phyloP scores from a whole-genome alignment of 2,797 vertebrate species.

The Sorex maritimensis region DNA sequence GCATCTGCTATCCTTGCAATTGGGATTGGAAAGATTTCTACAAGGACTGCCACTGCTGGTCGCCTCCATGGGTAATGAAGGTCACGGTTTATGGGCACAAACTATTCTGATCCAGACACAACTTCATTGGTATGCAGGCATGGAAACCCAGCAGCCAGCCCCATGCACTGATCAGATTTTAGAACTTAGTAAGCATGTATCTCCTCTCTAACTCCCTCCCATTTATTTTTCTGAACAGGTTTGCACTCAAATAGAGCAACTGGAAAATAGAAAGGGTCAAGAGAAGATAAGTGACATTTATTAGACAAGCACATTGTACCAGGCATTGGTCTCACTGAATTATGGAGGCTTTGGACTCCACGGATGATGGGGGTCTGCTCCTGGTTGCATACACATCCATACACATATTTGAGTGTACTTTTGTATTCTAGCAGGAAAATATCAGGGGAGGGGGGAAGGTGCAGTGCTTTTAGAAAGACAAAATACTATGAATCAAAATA shows the following conservation, averaged over 20 bases:
- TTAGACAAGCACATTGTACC: constrained; percentile 28
- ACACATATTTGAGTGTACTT: not conserved
- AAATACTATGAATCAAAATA: not conserved
- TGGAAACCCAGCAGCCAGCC: constrained; percentile 59
- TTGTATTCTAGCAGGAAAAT: not conserved
- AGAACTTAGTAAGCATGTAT: constrained; percentile 57
- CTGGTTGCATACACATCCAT: too few relatives aligned
- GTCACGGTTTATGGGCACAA: constrained; percentile 78
- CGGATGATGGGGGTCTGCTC: not conserved
- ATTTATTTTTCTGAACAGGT: too few relatives aligned
- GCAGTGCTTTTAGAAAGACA: constrained; percentile 15
- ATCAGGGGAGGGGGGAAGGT: not conserved
- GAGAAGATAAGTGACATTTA: not conserved
- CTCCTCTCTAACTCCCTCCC: constrained; percentile 1
- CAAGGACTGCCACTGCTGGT: constrained; percentile 28
- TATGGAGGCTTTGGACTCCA: not conserved
- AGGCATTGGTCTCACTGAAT: constrained; percentile 10
- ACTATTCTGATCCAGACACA: constrained; percentile 63
- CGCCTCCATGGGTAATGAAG: constrained; percentile 69
- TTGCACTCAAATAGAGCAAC: too few relatives aligned
- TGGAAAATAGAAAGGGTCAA: too few relatives aligned
- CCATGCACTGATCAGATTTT: constrained; percentile 63
- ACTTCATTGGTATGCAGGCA: constrained; percentile 73
- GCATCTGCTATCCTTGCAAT: not conserved
- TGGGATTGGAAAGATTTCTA: constrained; percentile 54